Base-by-base conservation (phyloP, 64 coral and sea anemone species). In the Platygyra sinensis region DNA sequence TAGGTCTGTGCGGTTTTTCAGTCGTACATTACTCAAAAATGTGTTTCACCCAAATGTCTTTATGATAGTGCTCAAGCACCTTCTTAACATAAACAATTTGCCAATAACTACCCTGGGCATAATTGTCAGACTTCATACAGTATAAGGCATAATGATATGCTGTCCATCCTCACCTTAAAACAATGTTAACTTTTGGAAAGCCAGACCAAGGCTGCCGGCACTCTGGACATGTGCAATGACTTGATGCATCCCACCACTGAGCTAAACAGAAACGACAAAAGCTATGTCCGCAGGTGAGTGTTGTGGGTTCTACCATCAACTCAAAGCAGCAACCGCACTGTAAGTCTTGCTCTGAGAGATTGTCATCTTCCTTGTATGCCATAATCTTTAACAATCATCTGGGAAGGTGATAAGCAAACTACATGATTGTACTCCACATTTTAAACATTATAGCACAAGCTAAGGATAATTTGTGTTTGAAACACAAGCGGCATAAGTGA, bases 231-330 rank as follows among this genome's bases (percentile, higher is more conserved):
- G 88, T 95, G 62, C 80, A 65, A 33, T 86, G 83, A 55, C 79
- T 98, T 69, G 93, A 95, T 19, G 90, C 86, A 50, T 93, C 29
- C 90, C 91, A 95, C 96, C 96, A 98, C 76, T 90, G 83, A 17
- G 97, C 97, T 46, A 99, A 75, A n/a, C 97, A 99, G 39, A 93
- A 86, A 5, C 97, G 97, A 60, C 97, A 99, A 46, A 99, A 99
- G 74, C 91, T 94, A 38, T 99, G 97, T 18, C 97, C 97, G 92
- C 97, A 99, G 67, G 90, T 94, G 16, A 99, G 61, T 51, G 97
- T 99, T 52, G 97, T 99, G 78, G 97, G 94, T 46, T 99, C 94
- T 22, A 99, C 94, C 94, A 99, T 95, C 7, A 99, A 72, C 60
- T 99, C 97, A 89, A 89, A 99, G 75, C 97, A 99, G 52, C 97